These are phyloP conservation scores for Diarsia brunnea DNA, from an alignment of 2,888 invertebrate genomes.

Conservation along the genomic window DNA sequence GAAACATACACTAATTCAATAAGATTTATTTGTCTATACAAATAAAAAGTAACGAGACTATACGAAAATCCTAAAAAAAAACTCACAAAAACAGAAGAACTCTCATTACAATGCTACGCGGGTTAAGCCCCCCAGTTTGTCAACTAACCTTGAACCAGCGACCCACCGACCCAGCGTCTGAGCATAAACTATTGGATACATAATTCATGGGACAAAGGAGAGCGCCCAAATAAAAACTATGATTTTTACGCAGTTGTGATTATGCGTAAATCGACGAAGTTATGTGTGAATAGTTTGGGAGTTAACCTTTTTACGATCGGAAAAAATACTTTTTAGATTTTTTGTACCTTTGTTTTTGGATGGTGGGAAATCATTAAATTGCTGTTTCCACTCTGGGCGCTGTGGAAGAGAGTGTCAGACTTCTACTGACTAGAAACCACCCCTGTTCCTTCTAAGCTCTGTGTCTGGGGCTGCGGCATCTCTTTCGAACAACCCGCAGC, in stretches of 20 bases:
- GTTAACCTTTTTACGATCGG: slow-evolving; percentile 21
- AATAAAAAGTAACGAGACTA: too few relatives aligned
- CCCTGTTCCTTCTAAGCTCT: too few relatives aligned
- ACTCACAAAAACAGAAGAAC: not conserved
- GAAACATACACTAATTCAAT: too few relatives aligned
- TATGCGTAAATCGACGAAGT: slow-evolving; percentile 48
- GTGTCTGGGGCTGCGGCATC: too few relatives aligned
- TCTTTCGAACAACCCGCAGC: too few relatives aligned
- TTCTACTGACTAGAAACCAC: too few relatives aligned
- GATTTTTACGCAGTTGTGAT: slow-evolving; percentile 42
- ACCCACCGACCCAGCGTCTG: slow-evolving; percentile 22
- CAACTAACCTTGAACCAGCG: slow-evolving; percentile 53
- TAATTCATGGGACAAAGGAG: slow-evolving; percentile 46
- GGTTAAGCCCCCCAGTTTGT: slow-evolving; percentile 14
- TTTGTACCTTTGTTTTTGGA: too few relatives aligned
- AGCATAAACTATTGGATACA: slow-evolving; percentile 49
- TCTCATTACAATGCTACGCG: not conserved
- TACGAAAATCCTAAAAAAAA: not conserved
- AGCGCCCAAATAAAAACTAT: slow-evolving; percentile 38
- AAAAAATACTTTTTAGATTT: too few relatives aligned
- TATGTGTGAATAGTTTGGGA: slow-evolving; percentile 31
- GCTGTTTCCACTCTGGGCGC: too few relatives aligned
- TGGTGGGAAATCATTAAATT: too few relatives aligned
- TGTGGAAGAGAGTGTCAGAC: too few relatives aligned
- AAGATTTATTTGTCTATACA: too few relatives aligned